Evolutionary conservation across 2,888 invertebrate genomes (phyloP), one percentile per base, ranked within the genome.

Genomic region (Aromia moschata): DNA sequence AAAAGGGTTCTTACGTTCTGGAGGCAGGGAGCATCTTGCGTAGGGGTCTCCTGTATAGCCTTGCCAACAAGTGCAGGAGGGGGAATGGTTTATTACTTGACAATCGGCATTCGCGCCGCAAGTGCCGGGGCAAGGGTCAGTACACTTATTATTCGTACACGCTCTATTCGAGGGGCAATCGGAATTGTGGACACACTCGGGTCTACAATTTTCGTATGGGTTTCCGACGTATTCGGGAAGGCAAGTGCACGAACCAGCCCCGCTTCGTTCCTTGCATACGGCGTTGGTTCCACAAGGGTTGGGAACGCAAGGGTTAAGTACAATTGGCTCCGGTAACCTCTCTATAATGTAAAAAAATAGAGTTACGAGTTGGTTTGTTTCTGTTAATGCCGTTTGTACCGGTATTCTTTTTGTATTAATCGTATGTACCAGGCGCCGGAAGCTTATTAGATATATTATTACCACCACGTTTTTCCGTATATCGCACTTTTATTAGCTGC

Each of bases 191-290:
- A 86, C 80, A 74, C 89, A 89, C 78, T 89, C 88, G 17, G 89
- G 88, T 75, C 87, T 84, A 74, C 91, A 91, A 57, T 86, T 86
- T 81, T 89, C 87, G 73, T 89, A 91, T 36, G 92, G 92, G 76
- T 92, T 89, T 68, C 93, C 92, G 69, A 87, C 85, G 78, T 89
- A 89, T 64, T 89, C 89, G 3, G 87, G 84, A 56, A 87, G 77
- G 75, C 91, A 91, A 67, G 86, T 84, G 74, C 92, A 92, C 40
- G 90, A 87, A 61, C 90, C 91, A 36, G 89, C 90, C 57, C 84
- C 86, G 68, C 88, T 88, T 79, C 88, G 87, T 73, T 89, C 88
- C 77, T 85, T 85, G 77, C 91, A 92, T 67, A 87, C 84, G n/a
- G 91, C 89, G 79, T 91, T 91, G 30, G 84, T 77, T 56, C 84